phyloP scores from a whole-genome alignment of 37 sponge, comb jelly and placozoan genomes.

The Halisarca cf. caerulea region DNA sequence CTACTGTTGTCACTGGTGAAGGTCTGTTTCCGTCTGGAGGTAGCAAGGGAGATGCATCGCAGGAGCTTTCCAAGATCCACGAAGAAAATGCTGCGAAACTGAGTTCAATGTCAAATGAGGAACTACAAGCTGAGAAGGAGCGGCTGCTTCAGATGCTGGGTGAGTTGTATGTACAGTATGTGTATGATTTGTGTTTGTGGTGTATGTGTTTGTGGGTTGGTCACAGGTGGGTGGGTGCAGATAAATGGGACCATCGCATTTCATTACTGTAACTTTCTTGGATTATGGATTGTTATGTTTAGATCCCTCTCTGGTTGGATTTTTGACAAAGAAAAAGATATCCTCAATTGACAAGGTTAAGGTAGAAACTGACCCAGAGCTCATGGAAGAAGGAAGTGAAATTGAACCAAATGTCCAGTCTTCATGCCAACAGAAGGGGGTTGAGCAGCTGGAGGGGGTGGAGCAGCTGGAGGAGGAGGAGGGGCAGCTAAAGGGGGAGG shows the following conservation, averaged over 20 bases:
- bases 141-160: constrained; percentile 49
- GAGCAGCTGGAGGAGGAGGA: background rate
- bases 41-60: background rate
- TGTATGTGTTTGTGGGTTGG: too few species aligned
- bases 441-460: too few species aligned
- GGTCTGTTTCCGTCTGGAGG: constrained; percentile 43
- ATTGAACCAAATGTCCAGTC: background rate
- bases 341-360: background rate
- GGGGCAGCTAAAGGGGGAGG: background rate
- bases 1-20: constrained; percentile 56
- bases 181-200: too few species aligned
- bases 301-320: constrained; percentile 56
- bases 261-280: too few species aligned
- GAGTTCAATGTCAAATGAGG: constrained; percentile 60
- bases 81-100: constrained; percentile 74
- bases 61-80: constrained; percentile 71
- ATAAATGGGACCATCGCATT: too few species aligned
- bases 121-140: constrained; percentile 60
- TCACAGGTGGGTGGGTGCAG: too few species aligned
- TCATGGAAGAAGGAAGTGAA: background rate
- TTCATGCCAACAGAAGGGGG: background rate
- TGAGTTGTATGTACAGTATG: too few species aligned
- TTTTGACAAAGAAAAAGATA: constrained; percentile 28
- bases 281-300: background rate
- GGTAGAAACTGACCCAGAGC: background rate